These are phyloP conservation scores for Molossus alvarezi DNA, from an alignment of 2,797 vertebrate genomes.

Conservation along the genomic window DNA sequence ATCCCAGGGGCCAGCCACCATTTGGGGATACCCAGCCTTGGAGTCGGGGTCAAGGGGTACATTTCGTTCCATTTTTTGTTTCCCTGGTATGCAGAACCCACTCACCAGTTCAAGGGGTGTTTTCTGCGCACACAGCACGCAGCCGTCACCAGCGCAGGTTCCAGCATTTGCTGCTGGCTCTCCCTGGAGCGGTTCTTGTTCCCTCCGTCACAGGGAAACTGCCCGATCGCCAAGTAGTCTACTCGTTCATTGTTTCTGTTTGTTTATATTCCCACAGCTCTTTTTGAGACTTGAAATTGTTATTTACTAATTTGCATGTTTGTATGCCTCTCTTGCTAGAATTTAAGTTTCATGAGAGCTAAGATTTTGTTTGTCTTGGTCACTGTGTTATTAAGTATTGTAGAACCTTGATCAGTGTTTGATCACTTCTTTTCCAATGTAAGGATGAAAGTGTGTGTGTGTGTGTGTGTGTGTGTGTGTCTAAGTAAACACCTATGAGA, in stretches of 20 bases:
- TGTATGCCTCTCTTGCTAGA: neutral
- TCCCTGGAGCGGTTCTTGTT: neutral
- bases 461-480: too few species aligned
- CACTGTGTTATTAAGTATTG: neutral
- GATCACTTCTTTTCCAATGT: neutral
- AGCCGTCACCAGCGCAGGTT: neutral
- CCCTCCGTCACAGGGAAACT: neutral
- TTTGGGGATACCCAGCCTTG: neutral
- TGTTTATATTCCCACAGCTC: neutral
- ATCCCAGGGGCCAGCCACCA: neutral
- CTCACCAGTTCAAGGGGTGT: neutral
- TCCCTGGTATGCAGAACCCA: neutral
- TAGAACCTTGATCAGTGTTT: neutral
- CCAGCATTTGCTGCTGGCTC: neutral
- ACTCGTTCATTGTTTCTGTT: neutral
- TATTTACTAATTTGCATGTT: neutral
- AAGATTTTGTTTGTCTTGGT: neutral
- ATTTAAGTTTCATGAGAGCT: neutral
- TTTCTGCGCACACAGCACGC: neutral
- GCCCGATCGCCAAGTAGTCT: neutral
- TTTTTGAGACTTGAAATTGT: conserved; percentile 9
- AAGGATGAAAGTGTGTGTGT: neutral
- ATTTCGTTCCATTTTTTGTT: neutral
- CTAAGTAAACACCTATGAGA: neutral
- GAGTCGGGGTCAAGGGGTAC: neutral